Evolutionary conservation across 2,113 vertebrate species (phyloP).

Genomic region (Nesogale talazaci): DNA sequence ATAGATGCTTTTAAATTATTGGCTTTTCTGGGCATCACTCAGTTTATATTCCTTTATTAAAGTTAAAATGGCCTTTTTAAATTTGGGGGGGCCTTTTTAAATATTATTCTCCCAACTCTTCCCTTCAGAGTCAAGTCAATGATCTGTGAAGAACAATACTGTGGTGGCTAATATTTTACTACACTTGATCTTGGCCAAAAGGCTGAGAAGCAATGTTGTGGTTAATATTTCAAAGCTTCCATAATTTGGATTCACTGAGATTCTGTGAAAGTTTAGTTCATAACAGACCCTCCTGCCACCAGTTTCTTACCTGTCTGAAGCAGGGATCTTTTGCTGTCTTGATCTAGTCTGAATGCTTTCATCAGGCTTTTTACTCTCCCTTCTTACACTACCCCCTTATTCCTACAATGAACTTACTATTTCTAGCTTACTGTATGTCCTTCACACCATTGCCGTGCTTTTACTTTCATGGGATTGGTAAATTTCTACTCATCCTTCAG

Average conservation of each 20-base stretch:
- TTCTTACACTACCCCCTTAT: not conserved
- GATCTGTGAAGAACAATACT: not conserved
- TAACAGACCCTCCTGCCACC: not conserved
- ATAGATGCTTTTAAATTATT: not conserved
- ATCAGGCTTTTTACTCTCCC: conserved; percentile 2
- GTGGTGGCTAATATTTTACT: not conserved
- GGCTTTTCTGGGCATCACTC: too few species aligned
- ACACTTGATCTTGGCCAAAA: not conserved
- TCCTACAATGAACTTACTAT: not conserved
- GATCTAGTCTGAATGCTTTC: not conserved
- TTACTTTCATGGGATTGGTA: not conserved
- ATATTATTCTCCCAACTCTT: too few species aligned
- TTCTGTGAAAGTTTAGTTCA: not conserved
- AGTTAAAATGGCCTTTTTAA: too few species aligned
- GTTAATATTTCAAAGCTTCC: not conserved
- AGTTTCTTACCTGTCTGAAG: conserved; percentile 5
- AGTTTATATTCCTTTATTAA: too few species aligned
- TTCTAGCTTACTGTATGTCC: not conserved
- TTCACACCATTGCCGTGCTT: conserved; percentile 29
- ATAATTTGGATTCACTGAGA: conserved; percentile 29
- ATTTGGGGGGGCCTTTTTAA: too few species aligned
- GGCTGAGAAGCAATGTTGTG: too few species aligned
- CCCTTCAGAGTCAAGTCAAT: not conserved
- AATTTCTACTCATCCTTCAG: not conserved
- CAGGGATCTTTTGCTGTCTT: not conserved